Evolutionary conservation across 2,888 invertebrate genomes (phyloP), one percentile per base, ranked within the genome.

Genomic region (Lasioglossum villosulum): DNA sequence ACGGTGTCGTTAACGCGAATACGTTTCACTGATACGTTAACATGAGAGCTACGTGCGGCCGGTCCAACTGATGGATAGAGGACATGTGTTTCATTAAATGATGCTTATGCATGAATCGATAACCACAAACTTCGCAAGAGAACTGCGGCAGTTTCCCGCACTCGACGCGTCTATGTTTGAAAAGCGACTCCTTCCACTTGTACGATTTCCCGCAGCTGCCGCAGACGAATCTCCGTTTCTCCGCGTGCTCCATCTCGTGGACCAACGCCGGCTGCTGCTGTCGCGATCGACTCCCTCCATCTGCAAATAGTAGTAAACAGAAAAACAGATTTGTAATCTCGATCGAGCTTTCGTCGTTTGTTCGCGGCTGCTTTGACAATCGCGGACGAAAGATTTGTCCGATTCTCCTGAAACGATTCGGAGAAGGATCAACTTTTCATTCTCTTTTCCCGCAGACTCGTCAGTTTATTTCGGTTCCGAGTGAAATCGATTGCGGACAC

Each of bases 61-160:
- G 45, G 16, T 34, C 19, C 77, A 74, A n/a, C 23, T 48, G 84
- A 75, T 94, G 94, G 34, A 93, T 89, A 5, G 92, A 74, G n/a
- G 79, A 76, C 12, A 93, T 81, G 71, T 94, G 94, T 74, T 93
- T 93, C 19, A 86, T 14, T 6, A 96, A 91, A 91, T 96, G 96
- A 90, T 96, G 96, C 83, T 96, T 96, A 87, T 96, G 95, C 93
- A 95, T 96, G 88, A 96, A 95, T 70, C 93, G 93, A 82, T 95
- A 92, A 39, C 92, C 93, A 86, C 95, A 95, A 52, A 93, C 80
- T 8, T 92, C 89, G 86, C 95, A 95, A 71, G 84, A 86, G 86
- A 94, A 95, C 74, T 92, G 92, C 4, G 95, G 95, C 12, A 86
- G 82, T 75, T 93, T 94, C 10, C 94, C 94, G 80, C 94, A 95